Conservation (phyloP, 2,113 vertebrate genomes). For the Zosterops borbonicus region DNA sequence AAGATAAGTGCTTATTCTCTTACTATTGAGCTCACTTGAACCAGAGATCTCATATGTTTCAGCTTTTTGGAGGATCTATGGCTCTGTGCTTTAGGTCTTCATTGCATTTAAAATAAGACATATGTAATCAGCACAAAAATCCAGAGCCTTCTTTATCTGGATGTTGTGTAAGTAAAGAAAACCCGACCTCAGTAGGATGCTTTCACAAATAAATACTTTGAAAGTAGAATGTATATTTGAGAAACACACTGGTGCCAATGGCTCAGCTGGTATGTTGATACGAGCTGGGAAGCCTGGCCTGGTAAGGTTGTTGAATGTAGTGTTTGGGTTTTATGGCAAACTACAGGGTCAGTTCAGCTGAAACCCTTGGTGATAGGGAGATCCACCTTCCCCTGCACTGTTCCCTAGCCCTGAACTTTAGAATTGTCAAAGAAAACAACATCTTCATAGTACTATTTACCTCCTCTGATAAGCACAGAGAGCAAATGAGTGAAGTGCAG, state of each 20-base stretch:
- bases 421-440: not conserved
- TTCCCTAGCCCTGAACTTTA: accelerated
- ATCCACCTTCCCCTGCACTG: accelerated
- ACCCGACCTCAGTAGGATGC: not conserved
- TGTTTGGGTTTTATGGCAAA: not conserved
- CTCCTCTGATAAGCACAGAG: not conserved
- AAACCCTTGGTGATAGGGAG: not conserved
- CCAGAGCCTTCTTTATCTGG: not conserved
- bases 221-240: not conserved
- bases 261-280: not conserved
- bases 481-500: not conserved
- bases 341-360: not conserved
- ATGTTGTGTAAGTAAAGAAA: not conserved
- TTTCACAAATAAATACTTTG: not conserved
- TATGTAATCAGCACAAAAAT: not conserved
- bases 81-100: not conserved
- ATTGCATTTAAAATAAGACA: not conserved
- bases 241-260: not conserved
- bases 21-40: not conserved
- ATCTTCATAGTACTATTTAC: not conserved
- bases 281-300: accelerated
- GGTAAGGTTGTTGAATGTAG: not conserved
- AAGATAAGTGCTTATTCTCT: not conserved
- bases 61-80: not conserved
- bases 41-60: not conserved